phyloP scores from a whole-genome alignment of 92 coral and sea anemone genomes.

The Zoanthus sansibaricus region DNA sequence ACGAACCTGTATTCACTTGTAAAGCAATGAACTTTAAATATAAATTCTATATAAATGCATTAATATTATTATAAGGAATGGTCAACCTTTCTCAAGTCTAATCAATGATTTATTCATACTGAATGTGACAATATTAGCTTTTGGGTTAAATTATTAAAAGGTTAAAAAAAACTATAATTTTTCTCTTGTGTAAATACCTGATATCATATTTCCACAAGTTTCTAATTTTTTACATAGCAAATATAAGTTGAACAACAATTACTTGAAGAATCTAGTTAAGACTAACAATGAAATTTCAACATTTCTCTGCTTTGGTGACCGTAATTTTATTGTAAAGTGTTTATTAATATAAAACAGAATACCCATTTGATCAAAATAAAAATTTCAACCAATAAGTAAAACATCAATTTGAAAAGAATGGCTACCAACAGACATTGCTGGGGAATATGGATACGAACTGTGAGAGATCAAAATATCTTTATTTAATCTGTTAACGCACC shows the following conservation, averaged over 20 bases:
- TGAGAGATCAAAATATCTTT: background rate
- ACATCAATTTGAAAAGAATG: conserved; percentile 6
- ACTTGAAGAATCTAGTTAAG: background rate
- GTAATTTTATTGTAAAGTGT: background rate
- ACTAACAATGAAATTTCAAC: background rate
- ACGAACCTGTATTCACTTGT: no score
- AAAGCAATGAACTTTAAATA: background rate
- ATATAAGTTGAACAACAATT: background rate
- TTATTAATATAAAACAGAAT: background rate
- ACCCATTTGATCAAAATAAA: conserved; percentile 18
- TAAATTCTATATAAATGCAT: no score
- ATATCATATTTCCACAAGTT: conserved; percentile 30
- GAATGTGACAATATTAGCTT: conserved; percentile 18
- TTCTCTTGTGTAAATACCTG: background rate
- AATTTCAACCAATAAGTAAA: background rate
- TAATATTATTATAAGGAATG: no score
- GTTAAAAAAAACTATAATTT: conserved; percentile 20
- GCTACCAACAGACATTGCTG: background rate
- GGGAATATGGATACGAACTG: background rate
- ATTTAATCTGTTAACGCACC: background rate
- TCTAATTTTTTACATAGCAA: conserved; percentile 23
- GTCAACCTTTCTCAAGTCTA: background rate
- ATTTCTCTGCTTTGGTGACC: background rate
- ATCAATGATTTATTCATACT: background rate
- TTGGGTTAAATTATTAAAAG: conserved; percentile 3